Percentiles rank a stretch among this genome's conserved stretches.
Conservation (phyloP, 1,140 invertebrate genomes). For the Octopus sinensis region DNA sequence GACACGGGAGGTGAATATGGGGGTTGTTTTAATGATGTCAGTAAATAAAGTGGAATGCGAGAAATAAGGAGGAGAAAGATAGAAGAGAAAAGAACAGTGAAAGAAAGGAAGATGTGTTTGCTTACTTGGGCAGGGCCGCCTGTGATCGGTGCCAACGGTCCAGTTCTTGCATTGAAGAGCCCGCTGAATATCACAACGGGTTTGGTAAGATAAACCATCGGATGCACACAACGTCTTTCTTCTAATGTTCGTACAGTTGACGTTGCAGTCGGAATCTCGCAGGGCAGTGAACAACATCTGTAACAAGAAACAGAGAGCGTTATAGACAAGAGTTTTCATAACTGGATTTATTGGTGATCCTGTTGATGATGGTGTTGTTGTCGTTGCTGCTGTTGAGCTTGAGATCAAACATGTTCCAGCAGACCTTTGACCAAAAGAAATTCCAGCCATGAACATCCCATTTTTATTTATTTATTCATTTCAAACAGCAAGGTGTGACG, state of each 20-base stretch:
- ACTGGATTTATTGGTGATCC: no score
- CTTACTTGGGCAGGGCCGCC: conserved; percentile 9
- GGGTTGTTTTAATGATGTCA: no score
- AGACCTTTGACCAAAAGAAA: no score
- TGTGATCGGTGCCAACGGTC: conserved; percentile 8
- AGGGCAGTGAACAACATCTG: conserved; percentile 1
- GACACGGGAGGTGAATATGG: neutral
- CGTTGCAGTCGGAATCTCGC: neutral
- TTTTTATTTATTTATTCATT: no score
- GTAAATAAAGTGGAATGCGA: neutral
- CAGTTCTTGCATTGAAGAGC: conserved; percentile 57
- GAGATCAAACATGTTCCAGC: no score
- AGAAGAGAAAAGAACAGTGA: neutral
- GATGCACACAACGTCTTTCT: conserved; percentile 70
- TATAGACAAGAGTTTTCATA: neutral
- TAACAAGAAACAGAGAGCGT: neutral
- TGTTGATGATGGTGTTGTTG: no score
- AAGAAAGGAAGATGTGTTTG: neutral
- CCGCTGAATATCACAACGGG: conserved; percentile 70
- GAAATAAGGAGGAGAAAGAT: neutral
- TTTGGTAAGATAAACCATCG: conserved; percentile 75
- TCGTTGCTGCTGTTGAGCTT: no score
- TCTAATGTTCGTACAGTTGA: conserved; percentile 12
- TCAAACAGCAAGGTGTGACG: no score
- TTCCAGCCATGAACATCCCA: no score